phyloP scores from a whole-genome alignment of 2,888 invertebrate species.

The Choristoneura rosaceana region DNA sequence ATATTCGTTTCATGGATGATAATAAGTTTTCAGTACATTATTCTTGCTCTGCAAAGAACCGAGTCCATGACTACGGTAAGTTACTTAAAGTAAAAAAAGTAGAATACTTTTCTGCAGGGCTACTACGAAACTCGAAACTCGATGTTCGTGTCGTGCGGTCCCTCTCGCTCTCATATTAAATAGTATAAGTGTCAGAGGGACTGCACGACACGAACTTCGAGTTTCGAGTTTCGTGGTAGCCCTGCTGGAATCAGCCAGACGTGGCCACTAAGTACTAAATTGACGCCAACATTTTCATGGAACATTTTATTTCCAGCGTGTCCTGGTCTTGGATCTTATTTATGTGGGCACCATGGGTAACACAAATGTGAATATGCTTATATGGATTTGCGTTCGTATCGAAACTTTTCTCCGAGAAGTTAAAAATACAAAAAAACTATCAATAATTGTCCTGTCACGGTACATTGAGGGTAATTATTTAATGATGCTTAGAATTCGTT shows the following conservation, averaged over 20 bases:
- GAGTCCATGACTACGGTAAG: slow-evolving; percentile 35
- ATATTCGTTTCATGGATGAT: slow-evolving; percentile 58
- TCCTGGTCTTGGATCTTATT: slow-evolving; percentile 47
- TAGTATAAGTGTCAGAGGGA: too few relatives aligned
- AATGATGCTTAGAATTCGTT: neutral
- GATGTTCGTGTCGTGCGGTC: too few relatives aligned
- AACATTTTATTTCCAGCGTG: slow-evolving; percentile 45
- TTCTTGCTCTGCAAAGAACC: slow-evolving; percentile 56
- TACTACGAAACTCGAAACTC: too few relatives aligned
- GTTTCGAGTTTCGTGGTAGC: too few relatives aligned
- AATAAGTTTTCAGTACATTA: slow-evolving; percentile 55
- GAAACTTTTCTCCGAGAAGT: slow-evolving; percentile 63
- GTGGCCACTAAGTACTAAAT: too few relatives aligned
- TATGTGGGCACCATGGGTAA: slow-evolving; percentile 48
- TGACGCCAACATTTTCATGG: neutral
- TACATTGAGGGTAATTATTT: slow-evolving; percentile 46
- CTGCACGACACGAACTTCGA: too few relatives aligned
- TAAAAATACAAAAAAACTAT: slow-evolving; percentile 62
- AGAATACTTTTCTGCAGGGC: neutral
- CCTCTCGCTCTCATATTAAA: too few relatives aligned
- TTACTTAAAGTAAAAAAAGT: neutral
- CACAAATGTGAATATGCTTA: slow-evolving; percentile 51
- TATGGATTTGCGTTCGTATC: slow-evolving; percentile 57
- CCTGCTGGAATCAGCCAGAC: neutral
- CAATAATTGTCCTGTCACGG: slow-evolving; percentile 59